Base-by-base conservation (phyloP, 1,140 invertebrate genomes). In the Eumaeus atala region DNA sequence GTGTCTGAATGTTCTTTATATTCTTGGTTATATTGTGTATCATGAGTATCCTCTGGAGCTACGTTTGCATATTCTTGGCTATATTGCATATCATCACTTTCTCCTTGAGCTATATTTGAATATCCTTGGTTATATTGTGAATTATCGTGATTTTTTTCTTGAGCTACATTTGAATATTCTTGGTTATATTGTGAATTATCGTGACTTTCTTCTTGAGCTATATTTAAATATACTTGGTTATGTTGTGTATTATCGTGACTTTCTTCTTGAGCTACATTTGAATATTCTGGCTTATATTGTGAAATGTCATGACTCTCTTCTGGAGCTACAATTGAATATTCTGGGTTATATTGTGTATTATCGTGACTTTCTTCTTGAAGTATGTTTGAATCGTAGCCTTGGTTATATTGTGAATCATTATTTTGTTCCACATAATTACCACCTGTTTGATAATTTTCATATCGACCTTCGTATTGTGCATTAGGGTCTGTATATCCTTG, bases 381-480 rank as follows among this genome's bases (percentile, higher is more conserved):
- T 44, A 42, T 37, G 10, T 53, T 42, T 17, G 51, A 60, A 11
- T 60, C 47, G 48, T 73, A 68, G 54, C 73, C 75, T 62, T 72
- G 70, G 51, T 67, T 60, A 47, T 66, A 73, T 57, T 79, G 68
- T 10, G 66, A 60, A 42, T 77, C 77, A 56, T 74, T 77, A 56
- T 70, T 71, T 53, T 72, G 66, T 37, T 72, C 66, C n/a, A 35
- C 48, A 53, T 82, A 80, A 51, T 72, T 74, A n/a, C 50, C 66
- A 38, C 80, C 77, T 21, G 66, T 62, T 49, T 77, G 70, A 55
- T 74, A 73, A 59, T 78, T 79, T 54, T 73, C 69, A 56, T 76
- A 83, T 44, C 81, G 69, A 51, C 75, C 67, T 48, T 72, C 68
- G 56, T 66, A 58, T 58, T 70, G 58, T 54, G 59, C 57, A 50